Evolutionary conservation across 2,797 vertebrate species (phyloP), one percentile per base, ranked within the genome.

Genomic region (Siniperca undulata): DNA sequence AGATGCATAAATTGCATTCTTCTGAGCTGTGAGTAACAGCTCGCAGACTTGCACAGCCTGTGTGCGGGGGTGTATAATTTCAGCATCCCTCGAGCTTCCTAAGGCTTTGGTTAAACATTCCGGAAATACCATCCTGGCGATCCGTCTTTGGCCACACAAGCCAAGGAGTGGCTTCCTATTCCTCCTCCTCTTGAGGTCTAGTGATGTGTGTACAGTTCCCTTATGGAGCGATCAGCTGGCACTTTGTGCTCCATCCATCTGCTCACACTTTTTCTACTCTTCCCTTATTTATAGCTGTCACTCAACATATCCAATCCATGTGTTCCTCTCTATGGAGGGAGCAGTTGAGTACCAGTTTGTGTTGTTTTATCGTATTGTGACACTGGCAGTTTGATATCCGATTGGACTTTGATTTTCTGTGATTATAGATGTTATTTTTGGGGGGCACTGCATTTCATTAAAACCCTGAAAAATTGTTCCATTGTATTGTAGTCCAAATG

Each of bases 61-160:
- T 46, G 72, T 78, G 75, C 40, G 60, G 76, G 77, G 78, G 83
- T 75, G 86, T 89, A 84, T 91, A 87, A 93, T 94, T 92, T 88
- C 80, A 74, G 90, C 82, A 80, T 91, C 88, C 84, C 90, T 86
- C 62, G 30, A 90, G 85, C 84, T 86, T 93, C 78, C 73, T 77
- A 74, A 92, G 70, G 86, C 89, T 92, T 91, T 78, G 85, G 88
- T 91, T 91, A 83, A 91, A 92, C 93, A 93, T 95, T 94, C 94
- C 88, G 60, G 90, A 93, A 93, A 93, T 94, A 79, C 92, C 93
- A 93, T 86, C 79, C 70, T 75, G 78, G 75, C 86, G 46, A 86
- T 92, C 86, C 68, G 46, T 84, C 86, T 82, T 19, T 82, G 82
- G 84, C 73, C 84, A 83, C 80, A 42, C 83, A 74, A 82, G 84